These are phyloP conservation scores for Homarus americanus DNA, from an alignment of 1,140 invertebrate species.

Conservation along the genomic window DNA sequence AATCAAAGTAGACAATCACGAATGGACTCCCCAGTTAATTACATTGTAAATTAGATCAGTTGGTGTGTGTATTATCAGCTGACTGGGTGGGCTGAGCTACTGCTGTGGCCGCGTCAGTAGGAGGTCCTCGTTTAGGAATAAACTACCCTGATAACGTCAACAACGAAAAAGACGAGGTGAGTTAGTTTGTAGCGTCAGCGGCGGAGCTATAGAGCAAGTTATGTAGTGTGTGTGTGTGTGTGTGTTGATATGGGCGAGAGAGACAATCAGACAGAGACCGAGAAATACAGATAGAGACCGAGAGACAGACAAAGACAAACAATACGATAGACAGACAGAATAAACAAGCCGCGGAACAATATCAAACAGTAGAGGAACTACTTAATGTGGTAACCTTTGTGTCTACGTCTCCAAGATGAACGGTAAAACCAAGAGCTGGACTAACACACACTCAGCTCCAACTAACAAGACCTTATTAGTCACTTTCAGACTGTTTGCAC, in stretches of 20 bases:
- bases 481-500: no score
- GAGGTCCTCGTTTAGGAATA: background rate
- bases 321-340: no score
- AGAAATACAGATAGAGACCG: background rate
- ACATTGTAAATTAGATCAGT: background rate
- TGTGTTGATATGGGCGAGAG: no score
- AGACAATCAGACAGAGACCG: background rate
- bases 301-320: background rate
- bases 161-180: background rate
- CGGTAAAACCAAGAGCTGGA: no score
- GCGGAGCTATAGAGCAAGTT: background rate
- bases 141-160: background rate
- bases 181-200: background rate
- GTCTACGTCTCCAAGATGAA: no score
- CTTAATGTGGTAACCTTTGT: no score
- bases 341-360: no score
- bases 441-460: no score
- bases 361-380: no score
- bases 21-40: background rate
- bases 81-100: background rate
- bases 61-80: background rate
- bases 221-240: background rate
- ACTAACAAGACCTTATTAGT: no score
- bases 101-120: background rate
- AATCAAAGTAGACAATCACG: conserved; percentile 3